A percentile compares a stretch with the other conserved stretches of the same genome.
Evolutionary conservation across 1,140 invertebrate species (phyloP).

Genomic region (Caenorhabditis brenneri): DNA sequence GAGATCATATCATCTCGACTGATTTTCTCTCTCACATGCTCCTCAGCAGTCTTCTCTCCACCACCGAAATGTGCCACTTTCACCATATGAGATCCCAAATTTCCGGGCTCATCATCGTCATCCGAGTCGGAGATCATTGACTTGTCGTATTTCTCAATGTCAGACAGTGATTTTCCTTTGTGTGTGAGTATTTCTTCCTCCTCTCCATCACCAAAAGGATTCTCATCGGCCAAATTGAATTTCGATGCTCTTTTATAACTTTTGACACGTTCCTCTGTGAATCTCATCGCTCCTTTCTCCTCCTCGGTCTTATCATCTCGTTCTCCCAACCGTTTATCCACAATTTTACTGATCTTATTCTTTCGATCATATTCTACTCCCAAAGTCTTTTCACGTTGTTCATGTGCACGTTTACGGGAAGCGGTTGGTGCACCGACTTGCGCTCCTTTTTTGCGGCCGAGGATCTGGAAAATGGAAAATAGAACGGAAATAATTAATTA

Average conservation of each 20-base stretch:
- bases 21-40: slow-evolving; percentile 13
- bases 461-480: slow-evolving; percentile 47
- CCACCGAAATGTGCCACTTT: slow-evolving; percentile 53
- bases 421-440: slow-evolving; percentile 41
- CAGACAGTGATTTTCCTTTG: slow-evolving; percentile 53
- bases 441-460: slow-evolving; percentile 48
- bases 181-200: slow-evolving; percentile 50
- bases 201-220: slow-evolving; percentile 14
- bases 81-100: slow-evolving; percentile 47
- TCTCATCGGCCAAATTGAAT: slow-evolving; percentile 53
- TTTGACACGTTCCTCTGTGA: slow-evolving; percentile 45
- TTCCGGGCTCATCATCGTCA: slow-evolving; percentile 47
- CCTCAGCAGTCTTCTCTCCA: slow-evolving; percentile 47
- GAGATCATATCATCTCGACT: slow-evolving; percentile 57
- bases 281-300: slow-evolving; percentile 54
- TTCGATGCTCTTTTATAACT: slow-evolving; percentile 47
- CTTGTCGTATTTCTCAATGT: slow-evolving; percentile 56
- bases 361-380: slow-evolving; percentile 49
- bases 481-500: too few species aligned
- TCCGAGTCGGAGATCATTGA: slow-evolving; percentile 56
- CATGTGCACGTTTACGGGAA: slow-evolving; percentile 54
- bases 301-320: slow-evolving; percentile 49
- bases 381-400: slow-evolving; percentile 54
- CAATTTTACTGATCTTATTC: slow-evolving; percentile 54
- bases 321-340: slow-evolving; percentile 58